Evolutionary conservation across 1,140 invertebrate species (phyloP), one percentile per base, ranked within the genome.

Genomic region (Eriocheir sinensis): DNA sequence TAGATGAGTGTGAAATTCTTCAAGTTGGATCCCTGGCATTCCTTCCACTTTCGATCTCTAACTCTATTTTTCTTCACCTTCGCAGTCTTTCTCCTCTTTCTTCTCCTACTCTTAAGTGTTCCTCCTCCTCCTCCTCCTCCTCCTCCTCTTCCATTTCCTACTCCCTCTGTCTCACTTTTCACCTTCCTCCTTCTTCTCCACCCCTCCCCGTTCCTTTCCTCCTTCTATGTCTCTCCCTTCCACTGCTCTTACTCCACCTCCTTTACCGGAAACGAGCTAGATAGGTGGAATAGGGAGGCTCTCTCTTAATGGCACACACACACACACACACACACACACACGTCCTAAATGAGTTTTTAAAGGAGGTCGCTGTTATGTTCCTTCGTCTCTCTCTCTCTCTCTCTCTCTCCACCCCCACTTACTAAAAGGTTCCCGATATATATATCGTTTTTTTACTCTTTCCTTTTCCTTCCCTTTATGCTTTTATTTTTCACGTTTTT

Each of bases 371-470:
- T 72, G 60, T 27, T 72, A 72, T 72, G 60, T 1, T 72, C 21
- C n/a, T n/a, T 72, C 60, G n/a, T 72, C 60, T 72, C 60, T 72
- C 60, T 72, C 60, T 72, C 60, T 72, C 60, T 72, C 60, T 72
- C 60, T 72, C 60, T 72, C 60, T 72, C 60, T 72, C 60, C n/a
- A n/a, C n/a, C n/a, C n/a, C n/a, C n/a, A n/a, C n/a, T n/a, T n/a
- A n/a, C n/a, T n/a, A n/a, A n/a, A n/a, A n/a, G n/a, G n/a, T n/a
- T n/a, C n/a, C n/a, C n/a, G n/a, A n/a, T n/a, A n/a, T n/a, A n/a
- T n/a, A n/a, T n/a, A n/a, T n/a, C n/a, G n/a, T n/a, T n/a, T n/a
- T n/a, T n/a, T n/a, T n/a, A n/a, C n/a, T n/a, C n/a, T n/a, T n/a
- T n/a, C n/a, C n/a, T n/a, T 72, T n/a, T 72, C 60, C n/a, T n/a